A percentile compares a stretch with the other conserved stretches of the same genome.
Evolutionary conservation across 35 echinoderm and acorn worm species (phyloP).

Genomic region (Hemicentrotus pulcherrimus): DNA sequence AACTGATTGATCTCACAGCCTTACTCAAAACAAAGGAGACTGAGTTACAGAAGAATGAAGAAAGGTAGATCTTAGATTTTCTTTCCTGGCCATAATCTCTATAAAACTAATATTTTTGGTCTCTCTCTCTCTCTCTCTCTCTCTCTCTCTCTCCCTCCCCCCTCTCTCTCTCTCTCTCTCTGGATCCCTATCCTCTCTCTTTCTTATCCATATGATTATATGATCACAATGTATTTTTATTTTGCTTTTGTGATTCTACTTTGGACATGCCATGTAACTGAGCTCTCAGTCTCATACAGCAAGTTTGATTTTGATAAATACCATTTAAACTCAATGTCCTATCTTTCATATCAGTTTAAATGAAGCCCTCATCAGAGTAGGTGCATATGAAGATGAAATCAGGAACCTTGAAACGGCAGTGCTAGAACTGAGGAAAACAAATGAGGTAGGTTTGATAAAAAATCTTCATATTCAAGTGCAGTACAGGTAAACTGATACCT

Average conservation of each 20-base stretch:
- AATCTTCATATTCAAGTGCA: not conserved
- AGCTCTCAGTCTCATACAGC: too few species aligned
- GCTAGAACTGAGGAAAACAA: conserved; percentile 81
- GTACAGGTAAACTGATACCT: too few species aligned
- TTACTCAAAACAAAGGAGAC: conserved; percentile 71
- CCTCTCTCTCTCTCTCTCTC: too few species aligned
- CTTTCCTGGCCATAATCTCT: not conserved
- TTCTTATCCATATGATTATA: too few species aligned
- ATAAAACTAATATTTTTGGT: too few species aligned
- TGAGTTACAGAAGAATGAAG: conserved; percentile 64
- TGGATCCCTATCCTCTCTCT: too few species aligned
- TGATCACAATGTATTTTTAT: too few species aligned
- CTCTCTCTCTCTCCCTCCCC: too few species aligned
- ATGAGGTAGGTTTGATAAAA: conserved; percentile 62
- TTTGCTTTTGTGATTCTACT: too few species aligned
- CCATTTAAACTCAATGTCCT: not conserved
- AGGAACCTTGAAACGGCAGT: conserved; percentile 83
- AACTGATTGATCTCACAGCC: conserved; percentile 71
- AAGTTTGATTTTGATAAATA: too few species aligned
- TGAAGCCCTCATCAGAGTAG: conserved; percentile 66
- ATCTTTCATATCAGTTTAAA: conserved; percentile 57
- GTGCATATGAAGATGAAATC: conserved; percentile 78
- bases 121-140: too few species aligned
- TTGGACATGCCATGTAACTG: too few species aligned
- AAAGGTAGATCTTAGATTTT: conserved; percentile 52